Base-by-base conservation (phyloP, 2,113 vertebrate genomes). In the Bos indicus region DNA sequence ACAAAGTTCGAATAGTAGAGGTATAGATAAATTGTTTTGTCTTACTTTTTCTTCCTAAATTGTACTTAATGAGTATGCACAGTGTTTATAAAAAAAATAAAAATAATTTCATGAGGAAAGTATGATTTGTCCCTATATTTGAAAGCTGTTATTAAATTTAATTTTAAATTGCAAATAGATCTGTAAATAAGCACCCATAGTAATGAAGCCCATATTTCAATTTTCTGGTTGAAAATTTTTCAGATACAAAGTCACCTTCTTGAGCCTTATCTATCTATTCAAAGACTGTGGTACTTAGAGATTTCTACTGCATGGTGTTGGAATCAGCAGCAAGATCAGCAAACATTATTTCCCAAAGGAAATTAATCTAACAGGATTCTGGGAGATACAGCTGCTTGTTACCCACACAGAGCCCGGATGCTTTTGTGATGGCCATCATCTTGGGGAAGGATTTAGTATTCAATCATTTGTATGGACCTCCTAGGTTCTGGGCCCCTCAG, bases 271-370 rank as follows among this genome's bases (percentile, higher is more conserved):
- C 88, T 94, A 17, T 93, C n/a, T 95, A 90, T 92, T 93, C 88
- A 74, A 91, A 94, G 54, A 60, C 43, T 36, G 74, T 81, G 62
- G 90, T 7, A 48, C 54, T 85, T 90, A 6, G 81, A 40, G 59
- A 84, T 88, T 94, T 96, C 67, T 92, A 33, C 90, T 40, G 10
- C 11, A 3, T 40, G 1, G 48, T 60, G 14, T 54, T 89, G 48
- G 43, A 94, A 95, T 96, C 92, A 67, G 84, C 54, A 88, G 54
- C 43, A 82, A 83, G 64, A 88, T 96, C 87, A 19, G 94, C 56
- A 91, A 87, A 59, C 48, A 9, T 92, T 94, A 81, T 88, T 97
- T 97, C 88, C 97, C 91, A 87, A 71, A 96, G 95, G 92, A 95
- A 97, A 96, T 92, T 71, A 92, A 93, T 43, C 91, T 84, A 54